Evolutionary conservation across 2,888 invertebrate genomes (phyloP), one percentile per base, ranked within the genome.

Genomic region (Amblyjoppa fuscipennis): DNA sequence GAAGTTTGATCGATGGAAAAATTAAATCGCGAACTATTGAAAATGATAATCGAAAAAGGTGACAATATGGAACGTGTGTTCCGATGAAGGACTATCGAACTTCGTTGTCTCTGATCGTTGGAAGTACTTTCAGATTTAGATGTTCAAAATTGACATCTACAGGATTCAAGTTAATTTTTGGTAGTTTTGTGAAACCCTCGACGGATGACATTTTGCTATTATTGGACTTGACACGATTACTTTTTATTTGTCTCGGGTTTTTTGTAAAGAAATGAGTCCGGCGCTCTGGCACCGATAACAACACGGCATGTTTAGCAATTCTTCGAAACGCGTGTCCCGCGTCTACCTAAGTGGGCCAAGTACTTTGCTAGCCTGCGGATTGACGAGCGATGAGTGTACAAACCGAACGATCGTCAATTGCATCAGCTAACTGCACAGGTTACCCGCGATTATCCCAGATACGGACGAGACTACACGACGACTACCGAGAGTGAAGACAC

Each of bases 331-430:
- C 88, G 64, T 81, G 81, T 70, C 31, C 68, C 80, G 74, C 77
- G 77, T 76, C 83, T 75, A 87, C 84, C 88, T 81, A 93, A 92
- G 91, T 93, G 93, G 93, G 94, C 94, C 93, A 94, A 93, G 94
- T 93, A 93, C 92, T 93, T 89, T 86, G 87, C 84, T 85, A 78
- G 34, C 64, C 64, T 86, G 74, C 83, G 88, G 90, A 92, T 90
- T 87, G 91, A 89, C 89, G 88, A 90, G 86, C 91, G 92, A 91
- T 91, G 92, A 92, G 90, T 92, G 90, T 90, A 86, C 87, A 59
- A 41, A 85, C 59, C 56, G 25, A 76, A 77, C 59, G 45, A 79
- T 69, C 71, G 76, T 51, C 69, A 11, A 76, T 91, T 92, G 89
- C 91, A 89, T 89, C 90, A 91, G 83, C 74, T 69, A 83, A 66